phyloP scores from a whole-genome alignment of 2,113 vertebrate species.

The Nanorana parkeri region DNA sequence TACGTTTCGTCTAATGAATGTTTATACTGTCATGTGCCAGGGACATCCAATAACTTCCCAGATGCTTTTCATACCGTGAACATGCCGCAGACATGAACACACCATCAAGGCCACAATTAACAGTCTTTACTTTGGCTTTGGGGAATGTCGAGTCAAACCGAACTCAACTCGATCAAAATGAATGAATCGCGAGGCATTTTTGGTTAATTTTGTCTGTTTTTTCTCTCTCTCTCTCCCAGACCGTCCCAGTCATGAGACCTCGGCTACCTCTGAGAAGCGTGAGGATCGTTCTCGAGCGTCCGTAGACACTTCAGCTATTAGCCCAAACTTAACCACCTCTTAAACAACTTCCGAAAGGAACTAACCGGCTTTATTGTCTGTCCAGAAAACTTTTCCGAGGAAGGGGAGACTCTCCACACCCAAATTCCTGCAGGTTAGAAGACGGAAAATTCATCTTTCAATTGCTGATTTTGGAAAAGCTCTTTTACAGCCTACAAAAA shows the following conservation, averaged over 20 bases:
- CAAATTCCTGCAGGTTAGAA: constrained; percentile 55
- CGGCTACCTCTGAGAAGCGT: constrained; percentile 11
- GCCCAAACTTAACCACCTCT: constrained; percentile 49
- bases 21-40: constrained; percentile 13
- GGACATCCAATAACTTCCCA: constrained; percentile 28
- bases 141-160: background rate
- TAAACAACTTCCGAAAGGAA: constrained; percentile 56
- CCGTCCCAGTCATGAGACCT: constrained; percentile 9
- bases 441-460: constrained; percentile 51
- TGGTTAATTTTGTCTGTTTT: too few species aligned
- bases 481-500: constrained; percentile 49
- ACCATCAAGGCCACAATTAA: constrained; percentile 25
- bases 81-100: constrained; percentile 49
- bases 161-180: background rate
- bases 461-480: constrained; percentile 51
- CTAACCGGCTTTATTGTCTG: constrained; percentile 36
- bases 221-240: background rate
- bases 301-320: constrained; percentile 30
- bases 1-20: background rate
- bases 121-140: constrained; percentile 53
- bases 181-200: background rate
- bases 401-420: constrained; percentile 50
- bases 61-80: constrained; percentile 46
- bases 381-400: constrained; percentile 48
- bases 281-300: constrained; percentile 21